Evolutionary conservation across 2,888 invertebrate genomes (phyloP).

Genomic region (Mantis religiosa): DNA sequence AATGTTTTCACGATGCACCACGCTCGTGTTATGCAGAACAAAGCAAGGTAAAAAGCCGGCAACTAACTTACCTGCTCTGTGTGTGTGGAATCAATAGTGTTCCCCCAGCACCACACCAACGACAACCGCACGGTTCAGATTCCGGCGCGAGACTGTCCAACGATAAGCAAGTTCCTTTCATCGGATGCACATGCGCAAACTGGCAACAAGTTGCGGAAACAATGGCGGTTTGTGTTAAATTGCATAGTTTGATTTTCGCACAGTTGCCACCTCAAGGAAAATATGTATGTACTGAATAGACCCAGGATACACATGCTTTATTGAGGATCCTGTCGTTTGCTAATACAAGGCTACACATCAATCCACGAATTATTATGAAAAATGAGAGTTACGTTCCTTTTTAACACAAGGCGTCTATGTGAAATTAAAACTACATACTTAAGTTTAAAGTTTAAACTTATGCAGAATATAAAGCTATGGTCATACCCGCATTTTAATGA

Average conservation of each 20-base stretch:
- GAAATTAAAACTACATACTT: too few species aligned
- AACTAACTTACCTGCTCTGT: background rate
- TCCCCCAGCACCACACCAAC: background rate
- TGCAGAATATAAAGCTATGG: too few species aligned
- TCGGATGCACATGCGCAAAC: background rate
- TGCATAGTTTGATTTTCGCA: background rate
- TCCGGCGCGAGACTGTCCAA: background rate
- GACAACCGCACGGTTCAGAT: background rate
- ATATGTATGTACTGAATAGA: background rate
- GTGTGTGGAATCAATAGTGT: background rate
- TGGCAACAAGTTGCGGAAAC: background rate
- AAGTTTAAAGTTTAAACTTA: too few species aligned
- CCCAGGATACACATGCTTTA: too few species aligned
- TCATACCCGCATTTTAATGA: too few species aligned
- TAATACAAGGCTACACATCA: too few species aligned
- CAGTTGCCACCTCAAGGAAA: background rate
- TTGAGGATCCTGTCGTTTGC: too few species aligned
- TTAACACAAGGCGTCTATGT: too few species aligned
- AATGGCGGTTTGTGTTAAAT: background rate
- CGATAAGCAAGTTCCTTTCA: background rate
- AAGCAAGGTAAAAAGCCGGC: background rate
- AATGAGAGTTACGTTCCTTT: too few species aligned
- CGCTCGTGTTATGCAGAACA: background rate
- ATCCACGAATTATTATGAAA: too few species aligned
- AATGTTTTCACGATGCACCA: too few species aligned